Evolutionary conservation across 2,113 vertebrate genomes (phyloP).

Genomic region (Tringa solitaria): DNA sequence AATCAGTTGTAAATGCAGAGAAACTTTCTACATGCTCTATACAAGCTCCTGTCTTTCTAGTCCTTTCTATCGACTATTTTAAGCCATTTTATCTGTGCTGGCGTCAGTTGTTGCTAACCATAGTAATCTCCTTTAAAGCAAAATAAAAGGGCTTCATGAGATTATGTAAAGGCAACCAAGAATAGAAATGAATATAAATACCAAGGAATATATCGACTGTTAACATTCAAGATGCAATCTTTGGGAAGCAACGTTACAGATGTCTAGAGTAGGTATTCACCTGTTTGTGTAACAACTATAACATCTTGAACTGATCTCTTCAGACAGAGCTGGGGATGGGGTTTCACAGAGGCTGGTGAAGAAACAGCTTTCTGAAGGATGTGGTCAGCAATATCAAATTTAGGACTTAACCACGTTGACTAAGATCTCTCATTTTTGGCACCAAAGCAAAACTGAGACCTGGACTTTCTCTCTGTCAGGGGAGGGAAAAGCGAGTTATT

Average conservation of each 20-base stretch:
- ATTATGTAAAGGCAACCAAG: slow-evolving; percentile 1
- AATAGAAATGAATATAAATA: slow-evolving; percentile 31
- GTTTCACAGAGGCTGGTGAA: not conserved
- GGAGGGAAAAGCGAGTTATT: not conserved
- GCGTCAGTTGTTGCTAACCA: slow-evolving; percentile 19
- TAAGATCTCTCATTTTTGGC: not conserved
- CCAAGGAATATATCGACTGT: not conserved
- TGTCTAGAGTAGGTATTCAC: not conserved
- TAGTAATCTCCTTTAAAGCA: not conserved
- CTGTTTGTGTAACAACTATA: no score
- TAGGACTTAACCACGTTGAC: fast-evolving
- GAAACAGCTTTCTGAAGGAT: not conserved
- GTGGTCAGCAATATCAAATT: fast-evolving
- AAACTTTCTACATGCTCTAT: not conserved
- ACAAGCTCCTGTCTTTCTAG: not conserved
- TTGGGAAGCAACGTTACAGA: not conserved
- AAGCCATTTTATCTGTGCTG: not conserved
- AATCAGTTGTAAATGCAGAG: not conserved
- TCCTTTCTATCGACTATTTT: not conserved
- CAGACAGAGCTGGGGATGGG: not conserved
- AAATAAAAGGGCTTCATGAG: not conserved
- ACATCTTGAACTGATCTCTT: fast-evolving
- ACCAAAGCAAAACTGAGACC: not conserved
- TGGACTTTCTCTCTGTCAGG: not conserved
- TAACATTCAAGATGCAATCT: not conserved